These are phyloP conservation scores for Laspeyria flexula DNA, from an alignment of 2,888 invertebrate genomes.

Conservation along the genomic window DNA sequence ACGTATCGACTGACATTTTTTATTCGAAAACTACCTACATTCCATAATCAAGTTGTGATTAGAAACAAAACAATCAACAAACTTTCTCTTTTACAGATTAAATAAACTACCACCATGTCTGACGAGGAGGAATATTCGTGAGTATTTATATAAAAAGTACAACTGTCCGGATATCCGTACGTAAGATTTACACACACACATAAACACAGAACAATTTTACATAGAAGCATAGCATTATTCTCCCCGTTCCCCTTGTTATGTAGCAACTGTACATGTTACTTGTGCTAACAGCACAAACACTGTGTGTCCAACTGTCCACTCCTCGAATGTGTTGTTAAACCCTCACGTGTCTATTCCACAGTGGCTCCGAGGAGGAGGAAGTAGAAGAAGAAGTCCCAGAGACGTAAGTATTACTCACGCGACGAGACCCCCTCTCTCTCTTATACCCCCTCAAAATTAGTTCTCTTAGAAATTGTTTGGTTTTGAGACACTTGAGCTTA, in stretches of 20 bases:
- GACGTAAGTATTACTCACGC: conserved; percentile 88
- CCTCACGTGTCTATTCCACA: conserved; percentile 64
- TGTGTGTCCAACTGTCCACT: conserved; percentile 24
- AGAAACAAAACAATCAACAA: neutral
- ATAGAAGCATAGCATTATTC: conserved; percentile 7
- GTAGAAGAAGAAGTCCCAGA: conserved; percentile 92
- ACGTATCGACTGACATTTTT: neutral
- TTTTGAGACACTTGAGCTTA: conserved; percentile 77
- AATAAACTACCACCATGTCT: conserved; percentile 92
- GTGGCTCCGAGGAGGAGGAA: conserved; percentile 90
- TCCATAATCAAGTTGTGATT: neutral
- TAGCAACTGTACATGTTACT: conserved; percentile 19
- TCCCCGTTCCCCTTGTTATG: no score
- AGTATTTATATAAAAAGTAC: conserved; percentile 83
- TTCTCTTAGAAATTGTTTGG: conserved; percentile 71
- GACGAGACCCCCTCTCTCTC: conserved; percentile 21
- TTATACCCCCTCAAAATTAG: conserved; percentile 50
- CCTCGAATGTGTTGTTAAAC: conserved; percentile 39
- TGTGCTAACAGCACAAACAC: conserved; percentile 37
- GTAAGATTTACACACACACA: conserved; percentile 28
- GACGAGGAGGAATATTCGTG: conserved; percentile 98
- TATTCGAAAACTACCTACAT: neutral
- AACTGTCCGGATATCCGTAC: conserved; percentile 19
- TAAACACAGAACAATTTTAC: conserved; percentile 14
- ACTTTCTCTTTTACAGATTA: conserved; percentile 69